A percentile compares a stretch with the other conserved stretches of the same genome.
Conservation (phyloP, 2,113 vertebrate species). For the Cercocebus atys region DNA sequence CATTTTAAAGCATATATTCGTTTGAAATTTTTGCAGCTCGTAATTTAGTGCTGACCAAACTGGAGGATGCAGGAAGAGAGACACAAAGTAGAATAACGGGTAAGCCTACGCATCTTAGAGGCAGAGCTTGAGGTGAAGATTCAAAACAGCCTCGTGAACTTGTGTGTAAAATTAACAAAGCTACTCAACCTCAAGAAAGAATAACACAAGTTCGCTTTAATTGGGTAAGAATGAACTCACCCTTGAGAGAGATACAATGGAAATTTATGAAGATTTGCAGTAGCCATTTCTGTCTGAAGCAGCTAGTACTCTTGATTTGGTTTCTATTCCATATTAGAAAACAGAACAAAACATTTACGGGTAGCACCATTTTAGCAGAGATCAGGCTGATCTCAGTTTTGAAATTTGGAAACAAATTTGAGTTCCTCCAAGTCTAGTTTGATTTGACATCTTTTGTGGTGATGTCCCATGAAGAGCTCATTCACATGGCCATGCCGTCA, state of each 20-base stretch:
- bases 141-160: background rate
- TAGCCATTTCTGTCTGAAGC: slow-evolving; percentile 10
- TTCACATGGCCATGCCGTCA: background rate
- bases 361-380: background rate
- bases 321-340: slow-evolving; percentile 33
- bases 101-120: background rate
- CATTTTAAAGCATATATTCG: background rate
- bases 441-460: background rate
- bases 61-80: background rate
- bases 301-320: background rate
- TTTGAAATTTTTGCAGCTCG: background rate
- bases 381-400: background rate
- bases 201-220: background rate
- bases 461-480: background rate
- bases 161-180: background rate
- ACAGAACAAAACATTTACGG: background rate
- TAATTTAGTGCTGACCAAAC: slow-evolving; percentile 20
- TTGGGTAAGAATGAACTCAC: background rate
- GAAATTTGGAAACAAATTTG: slow-evolving; percentile 34
- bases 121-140: background rate
- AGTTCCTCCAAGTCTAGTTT: background rate
- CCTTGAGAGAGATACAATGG: background rate
- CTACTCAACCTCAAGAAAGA: too few species aligned
- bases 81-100: background rate
- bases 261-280: background rate